Evolutionary conservation across 2,888 invertebrate species (phyloP).

Genomic region (Bembecia ichneumoniformis): DNA sequence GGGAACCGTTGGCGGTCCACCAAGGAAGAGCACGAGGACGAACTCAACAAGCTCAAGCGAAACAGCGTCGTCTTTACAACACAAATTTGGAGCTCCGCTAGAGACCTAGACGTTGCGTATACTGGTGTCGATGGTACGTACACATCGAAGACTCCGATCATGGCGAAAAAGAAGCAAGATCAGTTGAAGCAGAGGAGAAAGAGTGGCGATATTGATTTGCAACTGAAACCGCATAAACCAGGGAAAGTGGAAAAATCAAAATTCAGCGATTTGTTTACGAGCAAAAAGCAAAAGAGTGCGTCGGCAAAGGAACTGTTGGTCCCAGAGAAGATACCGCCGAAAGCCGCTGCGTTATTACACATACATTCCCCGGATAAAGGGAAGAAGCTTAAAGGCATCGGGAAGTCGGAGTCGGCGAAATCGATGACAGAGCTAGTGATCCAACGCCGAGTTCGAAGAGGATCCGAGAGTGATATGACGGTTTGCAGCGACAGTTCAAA

Average conservation of each 20-base stretch:
- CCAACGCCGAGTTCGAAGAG: constrained; percentile 45
- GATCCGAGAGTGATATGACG: constrained; percentile 59
- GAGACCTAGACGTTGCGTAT: constrained; percentile 55
- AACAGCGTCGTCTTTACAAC: constrained; percentile 49
- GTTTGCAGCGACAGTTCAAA: constrained; percentile 33
- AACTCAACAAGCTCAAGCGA: constrained; percentile 43
- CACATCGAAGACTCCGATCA: constrained; percentile 57
- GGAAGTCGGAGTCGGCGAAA: constrained; percentile 56
- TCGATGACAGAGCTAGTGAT: constrained; percentile 39
- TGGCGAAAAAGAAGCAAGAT: constrained; percentile 56
- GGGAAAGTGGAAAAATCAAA: constrained; percentile 58
- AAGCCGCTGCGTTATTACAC: constrained; percentile 74
- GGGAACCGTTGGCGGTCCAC: constrained; percentile 73
- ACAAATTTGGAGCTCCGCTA: constrained; percentile 53
- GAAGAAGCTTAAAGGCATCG: constrained; percentile 48
- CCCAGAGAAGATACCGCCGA: constrained; percentile 72
- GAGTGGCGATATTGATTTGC: constrained; percentile 58
- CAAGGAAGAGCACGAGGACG: constrained; percentile 51
- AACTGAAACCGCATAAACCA: constrained; percentile 46
- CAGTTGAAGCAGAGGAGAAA: constrained; percentile 42
- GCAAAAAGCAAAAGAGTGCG: constrained; percentile 58
- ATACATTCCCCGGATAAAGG: constrained; percentile 58
- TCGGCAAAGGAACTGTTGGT: constrained; percentile 55
- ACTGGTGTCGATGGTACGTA: constrained; percentile 62
- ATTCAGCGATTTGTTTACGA: constrained; percentile 61